Evolutionary conservation across 2,113 vertebrate species (phyloP).

Genomic region (Pelmatolapia mariae): DNA sequence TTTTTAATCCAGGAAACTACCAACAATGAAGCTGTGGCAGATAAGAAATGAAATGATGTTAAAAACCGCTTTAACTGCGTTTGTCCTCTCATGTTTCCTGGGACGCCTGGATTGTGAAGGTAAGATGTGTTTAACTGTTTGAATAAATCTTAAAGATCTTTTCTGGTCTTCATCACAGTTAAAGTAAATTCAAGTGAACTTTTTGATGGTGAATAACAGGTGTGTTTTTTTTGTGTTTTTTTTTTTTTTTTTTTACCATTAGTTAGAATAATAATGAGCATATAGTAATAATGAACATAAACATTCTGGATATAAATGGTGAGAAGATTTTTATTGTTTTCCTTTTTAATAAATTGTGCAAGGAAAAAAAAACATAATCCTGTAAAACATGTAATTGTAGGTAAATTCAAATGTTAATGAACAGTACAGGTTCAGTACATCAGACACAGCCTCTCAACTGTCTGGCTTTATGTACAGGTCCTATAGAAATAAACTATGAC

Average conservation of each 20-base stretch:
- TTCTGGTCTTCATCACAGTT: rapidly evolving
- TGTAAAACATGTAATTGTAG: not conserved
- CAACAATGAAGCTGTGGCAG: no score
- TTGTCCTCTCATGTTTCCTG: no score
- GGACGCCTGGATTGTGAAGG: no score
- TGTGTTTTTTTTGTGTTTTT: no score
- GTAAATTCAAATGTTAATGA: rapidly evolving
- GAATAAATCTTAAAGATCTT: no score
- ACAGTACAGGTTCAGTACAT: not conserved
- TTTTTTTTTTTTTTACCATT: no score
- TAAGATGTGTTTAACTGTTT: no score
- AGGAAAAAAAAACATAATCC: not conserved
- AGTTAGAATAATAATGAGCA: no score
- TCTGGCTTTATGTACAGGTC: not conserved
- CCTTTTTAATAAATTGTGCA: rapidly evolving
- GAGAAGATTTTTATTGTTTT: not conserved
- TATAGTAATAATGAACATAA: no score
- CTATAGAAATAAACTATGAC: not conserved
- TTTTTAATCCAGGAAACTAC: no score
- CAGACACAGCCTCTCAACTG: not conserved
- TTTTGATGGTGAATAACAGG: rapidly evolving
- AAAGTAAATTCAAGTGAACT: rapidly evolving
- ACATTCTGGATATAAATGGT: rapidly evolving
- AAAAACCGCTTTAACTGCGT: no score
- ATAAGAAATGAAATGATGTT: no score